Percentiles rank a stretch among this genome's conserved stretches.
Conservation (phyloP, 2,113 vertebrate genomes). For the Gallinago paraguaiae region DNA sequence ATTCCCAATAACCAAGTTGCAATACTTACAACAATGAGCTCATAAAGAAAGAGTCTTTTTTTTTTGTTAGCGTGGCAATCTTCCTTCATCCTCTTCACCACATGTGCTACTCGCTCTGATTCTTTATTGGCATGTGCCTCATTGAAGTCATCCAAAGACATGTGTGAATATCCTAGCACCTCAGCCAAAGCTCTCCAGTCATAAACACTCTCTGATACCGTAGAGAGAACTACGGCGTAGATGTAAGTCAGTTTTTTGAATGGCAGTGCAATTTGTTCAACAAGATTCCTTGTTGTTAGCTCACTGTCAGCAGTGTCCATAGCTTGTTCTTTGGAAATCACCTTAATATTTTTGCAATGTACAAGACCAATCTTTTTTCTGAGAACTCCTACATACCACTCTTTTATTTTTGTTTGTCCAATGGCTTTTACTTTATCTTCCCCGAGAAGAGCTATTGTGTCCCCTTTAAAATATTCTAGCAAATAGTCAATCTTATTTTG, state of each 20-base stretch:
- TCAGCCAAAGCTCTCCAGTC: slow-evolving; percentile 89
- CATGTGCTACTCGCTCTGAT: slow-evolving; percentile 86
- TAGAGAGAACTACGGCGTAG: slow-evolving; percentile 89
- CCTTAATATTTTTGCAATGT: slow-evolving; percentile 92
- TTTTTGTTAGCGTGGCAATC: slow-evolving; percentile 88
- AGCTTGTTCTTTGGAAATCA: slow-evolving; percentile 89
- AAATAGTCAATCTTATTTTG: slow-evolving; percentile 91
- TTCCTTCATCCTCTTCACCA: slow-evolving; percentile 93
- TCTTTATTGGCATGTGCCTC: slow-evolving; percentile 78
- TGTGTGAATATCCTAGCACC: slow-evolving; percentile 83
- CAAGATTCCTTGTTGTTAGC: slow-evolving; percentile 82
- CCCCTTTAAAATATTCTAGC: slow-evolving; percentile 96
- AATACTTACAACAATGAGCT: slow-evolving; percentile 88
- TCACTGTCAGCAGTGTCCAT: slow-evolving; percentile 80
- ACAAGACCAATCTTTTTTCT: slow-evolving; percentile 88
- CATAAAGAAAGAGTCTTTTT: slow-evolving; percentile 89
- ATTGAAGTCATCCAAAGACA: slow-evolving; percentile 78
- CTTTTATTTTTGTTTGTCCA: slow-evolving; percentile 92
- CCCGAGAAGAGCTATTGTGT: slow-evolving; percentile 90
- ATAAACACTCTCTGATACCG: slow-evolving; percentile 86
- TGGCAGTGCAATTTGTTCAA: slow-evolving; percentile 87
- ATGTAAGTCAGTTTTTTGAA: slow-evolving; percentile 95
- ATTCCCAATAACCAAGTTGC: background rate
- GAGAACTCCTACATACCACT: slow-evolving; percentile 93
- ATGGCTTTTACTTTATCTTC: slow-evolving; percentile 87